Base-by-base conservation (phyloP, 2,797 vertebrate genomes). In the Brachyalestes nurse region DNA sequence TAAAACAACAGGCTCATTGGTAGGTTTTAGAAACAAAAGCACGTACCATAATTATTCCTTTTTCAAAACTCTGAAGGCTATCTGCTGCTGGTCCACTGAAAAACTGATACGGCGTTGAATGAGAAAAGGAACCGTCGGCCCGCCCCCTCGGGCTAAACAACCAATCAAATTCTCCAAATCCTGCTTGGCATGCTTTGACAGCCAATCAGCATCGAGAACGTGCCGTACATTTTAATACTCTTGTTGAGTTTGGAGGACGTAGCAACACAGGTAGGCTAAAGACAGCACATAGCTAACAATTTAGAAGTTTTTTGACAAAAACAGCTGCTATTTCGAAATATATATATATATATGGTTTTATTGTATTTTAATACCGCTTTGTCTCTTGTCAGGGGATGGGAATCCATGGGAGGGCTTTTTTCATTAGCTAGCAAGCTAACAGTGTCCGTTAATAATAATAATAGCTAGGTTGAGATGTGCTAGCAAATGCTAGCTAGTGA, bases 201-300 rank as follows among this genome's bases (percentile, higher is more conserved):
- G 51, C 75, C 81, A 82, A 82, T 82, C 51, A 58, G 3, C 0
- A 10, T 16, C 9, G 16, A 61, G 70, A 61, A 82, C 28, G 47
- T 28, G 12, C 42, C 16, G 21, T 76, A 61, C 64, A 12, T 19
- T 58, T 69, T 51, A 72, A 77, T 73, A 23, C 28, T 77, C n/a
- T 78, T 74, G 81, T 78, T 74, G 75, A 74, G 73, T 82, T 82
- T 40, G n/a, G n/a, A 23, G 72, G 78, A 64, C 74, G 45, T 66
- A 42, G 49, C 58, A 38, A 47, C 61, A 58, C 75, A 78, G 81
- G 80, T 82, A 82, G 53, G 80, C 38, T 72, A 45, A 58, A 72
- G 28, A 69, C 53, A 0, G 6, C 71, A 23, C 28, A 47, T 53
- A 7, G 51, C 19, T 47, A 74, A 6, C 55, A 70, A 28, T 28